These are phyloP conservation scores for Caenorhabditis sp. DNA, from an alignment of 2,888 invertebrate genomes.

Conservation along the genomic window DNA sequence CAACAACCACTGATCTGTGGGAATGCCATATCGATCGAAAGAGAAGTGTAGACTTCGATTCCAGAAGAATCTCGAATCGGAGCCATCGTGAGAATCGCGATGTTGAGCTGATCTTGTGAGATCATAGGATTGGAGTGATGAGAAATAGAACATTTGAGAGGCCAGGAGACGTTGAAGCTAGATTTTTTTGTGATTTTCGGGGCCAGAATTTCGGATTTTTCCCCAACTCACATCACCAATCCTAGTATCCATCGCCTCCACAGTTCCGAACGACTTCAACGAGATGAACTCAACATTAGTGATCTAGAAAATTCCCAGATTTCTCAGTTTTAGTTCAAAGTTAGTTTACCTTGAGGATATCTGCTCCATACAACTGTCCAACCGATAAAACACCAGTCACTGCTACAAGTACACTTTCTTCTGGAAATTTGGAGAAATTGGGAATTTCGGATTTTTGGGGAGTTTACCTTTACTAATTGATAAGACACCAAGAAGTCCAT, in stretches of 20 bases:
- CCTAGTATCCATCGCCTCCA: conserved; percentile 55
- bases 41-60: conserved; percentile 94
- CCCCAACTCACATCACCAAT: conserved; percentile 62
- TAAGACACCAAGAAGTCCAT: conserved; percentile 92
- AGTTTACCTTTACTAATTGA: conserved; percentile 74
- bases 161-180: conserved; percentile 83
- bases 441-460: neutral
- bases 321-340: neutral
- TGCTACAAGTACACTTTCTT: conserved; percentile 86
- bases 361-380: conserved; percentile 91
- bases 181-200: neutral
- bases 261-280: conserved; percentile 48
- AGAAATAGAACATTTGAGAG: conserved; percentile 98
- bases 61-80: conserved; percentile 97
- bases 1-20: conserved; percentile 88
- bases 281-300: conserved; percentile 66
- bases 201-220: neutral
- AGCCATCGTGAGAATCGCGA: conserved; percentile 80
- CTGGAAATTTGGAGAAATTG: conserved; percentile 66
- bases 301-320: conserved; percentile 42
- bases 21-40: conserved; percentile 87
- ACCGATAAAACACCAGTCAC: conserved; percentile 95
- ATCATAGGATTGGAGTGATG: conserved; percentile 79
- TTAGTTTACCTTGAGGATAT: conserved; percentile 81
- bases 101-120: conserved; percentile 92